phyloP scores from a whole-genome alignment of 1,140 invertebrate species.

The Ditylenchus dipsaci region DNA sequence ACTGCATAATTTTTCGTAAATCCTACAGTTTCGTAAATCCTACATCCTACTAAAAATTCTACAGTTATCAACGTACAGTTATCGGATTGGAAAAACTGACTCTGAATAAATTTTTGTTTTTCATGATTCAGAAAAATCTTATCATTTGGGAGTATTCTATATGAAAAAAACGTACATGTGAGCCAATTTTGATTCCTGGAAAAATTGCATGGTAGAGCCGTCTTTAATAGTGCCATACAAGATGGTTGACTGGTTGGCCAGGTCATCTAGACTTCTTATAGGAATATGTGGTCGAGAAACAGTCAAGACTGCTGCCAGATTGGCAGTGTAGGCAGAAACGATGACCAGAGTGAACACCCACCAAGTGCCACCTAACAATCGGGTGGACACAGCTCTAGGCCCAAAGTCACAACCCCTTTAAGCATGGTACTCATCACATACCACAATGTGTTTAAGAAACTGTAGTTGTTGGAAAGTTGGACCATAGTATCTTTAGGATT shows the following conservation, averaged over 20 bases:
- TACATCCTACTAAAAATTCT: no score
- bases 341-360: conserved; percentile 99
- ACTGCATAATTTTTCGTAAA: no score
- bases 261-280: conserved; percentile 87
- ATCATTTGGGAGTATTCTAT: no score
- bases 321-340: conserved; percentile 94
- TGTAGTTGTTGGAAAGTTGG: conserved; percentile 60
- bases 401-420: conserved; percentile 60
- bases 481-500: conserved; percentile 39
- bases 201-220: conserved; percentile 65
- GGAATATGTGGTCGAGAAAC: conserved; percentile 84
- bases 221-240: conserved; percentile 85
- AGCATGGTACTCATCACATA: conserved; percentile 50
- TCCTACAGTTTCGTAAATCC: no score
- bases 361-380: conserved; percentile 88
- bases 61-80: no score
- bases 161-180: conserved; percentile 64
- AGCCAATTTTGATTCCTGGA: conserved; percentile 83
- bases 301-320: conserved; percentile 92
- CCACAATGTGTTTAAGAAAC: conserved; percentile 58
- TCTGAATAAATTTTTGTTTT: no score
- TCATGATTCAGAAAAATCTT: no score
- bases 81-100: no score
- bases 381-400: conserved; percentile 83
- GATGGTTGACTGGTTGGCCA: conserved; percentile 87